These are phyloP conservation scores for Sclerurus mexicanus DNA, from an alignment of 2,113 vertebrate genomes.

Conservation along the genomic window DNA sequence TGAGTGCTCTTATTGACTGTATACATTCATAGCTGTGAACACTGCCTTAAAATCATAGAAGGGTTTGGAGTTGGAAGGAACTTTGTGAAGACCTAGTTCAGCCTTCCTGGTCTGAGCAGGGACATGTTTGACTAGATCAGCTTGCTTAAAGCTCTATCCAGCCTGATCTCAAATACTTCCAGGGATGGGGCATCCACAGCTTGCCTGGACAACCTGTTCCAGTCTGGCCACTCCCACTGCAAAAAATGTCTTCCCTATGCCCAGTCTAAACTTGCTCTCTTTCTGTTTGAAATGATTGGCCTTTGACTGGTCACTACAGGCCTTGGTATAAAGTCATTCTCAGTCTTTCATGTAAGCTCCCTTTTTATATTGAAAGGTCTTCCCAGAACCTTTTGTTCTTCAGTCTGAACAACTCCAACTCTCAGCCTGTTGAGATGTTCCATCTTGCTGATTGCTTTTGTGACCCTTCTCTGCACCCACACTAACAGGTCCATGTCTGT, in stretches of 20 bases:
- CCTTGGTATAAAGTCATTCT: background rate
- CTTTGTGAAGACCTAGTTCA: background rate
- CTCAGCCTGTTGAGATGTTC: background rate
- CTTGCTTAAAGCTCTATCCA: background rate
- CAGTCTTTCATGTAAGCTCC: background rate
- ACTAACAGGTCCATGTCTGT: fast-evolving
- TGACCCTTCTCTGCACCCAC: fast-evolving
- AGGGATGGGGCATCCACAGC: fast-evolving
- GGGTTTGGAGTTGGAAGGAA: background rate
- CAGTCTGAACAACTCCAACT: background rate
- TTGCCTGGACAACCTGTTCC: background rate
- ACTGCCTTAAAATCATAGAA: background rate
- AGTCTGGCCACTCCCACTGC: background rate
- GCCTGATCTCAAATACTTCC: background rate
- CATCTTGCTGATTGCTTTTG: background rate
- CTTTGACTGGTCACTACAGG: background rate
- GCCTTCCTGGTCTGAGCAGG: background rate
- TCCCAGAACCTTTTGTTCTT: background rate
- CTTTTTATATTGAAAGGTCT: background rate
- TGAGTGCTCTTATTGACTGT: background rate
- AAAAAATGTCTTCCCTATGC: background rate
- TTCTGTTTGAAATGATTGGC: background rate
- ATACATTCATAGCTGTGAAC: background rate
- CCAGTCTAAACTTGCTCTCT: background rate
- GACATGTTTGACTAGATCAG: background rate